These are phyloP conservation scores for Xestia sexstrigata DNA, from an alignment of 2,888 invertebrate genomes.

Conservation along the genomic window DNA sequence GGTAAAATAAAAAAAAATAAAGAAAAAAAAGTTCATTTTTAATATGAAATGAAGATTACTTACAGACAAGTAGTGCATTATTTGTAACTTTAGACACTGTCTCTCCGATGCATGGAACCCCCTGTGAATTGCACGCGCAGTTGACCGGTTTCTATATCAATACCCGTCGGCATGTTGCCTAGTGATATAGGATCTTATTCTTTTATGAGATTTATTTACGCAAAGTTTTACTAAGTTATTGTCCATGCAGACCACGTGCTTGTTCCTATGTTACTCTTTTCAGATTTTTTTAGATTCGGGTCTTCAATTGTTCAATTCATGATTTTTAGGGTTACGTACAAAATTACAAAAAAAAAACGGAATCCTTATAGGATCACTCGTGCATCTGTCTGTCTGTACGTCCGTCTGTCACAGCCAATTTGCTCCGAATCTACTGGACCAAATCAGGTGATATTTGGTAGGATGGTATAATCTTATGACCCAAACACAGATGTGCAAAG, in stretches of 20 bases:
- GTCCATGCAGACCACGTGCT: background rate
- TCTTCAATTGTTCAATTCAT: background rate
- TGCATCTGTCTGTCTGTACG: no score
- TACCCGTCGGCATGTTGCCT: constrained; percentile 54
- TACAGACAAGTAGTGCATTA: constrained; percentile 63
- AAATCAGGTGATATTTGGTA: no score
- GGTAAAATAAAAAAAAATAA: constrained; percentile 9
- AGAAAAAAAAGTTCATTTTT: constrained; percentile 22
- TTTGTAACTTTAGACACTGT: constrained; percentile 60
- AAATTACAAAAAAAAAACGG: no score
- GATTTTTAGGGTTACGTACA: no score
- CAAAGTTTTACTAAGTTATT: constrained; percentile 12
- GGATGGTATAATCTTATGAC: no score
- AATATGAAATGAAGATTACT: constrained; percentile 53
- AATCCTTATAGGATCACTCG: no score
- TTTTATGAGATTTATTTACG: constrained; percentile 39
- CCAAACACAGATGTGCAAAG: no score
- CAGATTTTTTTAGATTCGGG: background rate
- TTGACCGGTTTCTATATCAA: constrained; percentile 64
- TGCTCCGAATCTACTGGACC: no score
- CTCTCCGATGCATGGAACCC: constrained; percentile 55
- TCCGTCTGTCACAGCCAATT: no score
- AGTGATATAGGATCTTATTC: constrained; percentile 56
- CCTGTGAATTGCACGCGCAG: constrained; percentile 59
- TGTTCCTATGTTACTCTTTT: background rate